phyloP scores from a whole-genome alignment of 92 coral and sea anemone species.

The Chrysogorgia sp. region DNA sequence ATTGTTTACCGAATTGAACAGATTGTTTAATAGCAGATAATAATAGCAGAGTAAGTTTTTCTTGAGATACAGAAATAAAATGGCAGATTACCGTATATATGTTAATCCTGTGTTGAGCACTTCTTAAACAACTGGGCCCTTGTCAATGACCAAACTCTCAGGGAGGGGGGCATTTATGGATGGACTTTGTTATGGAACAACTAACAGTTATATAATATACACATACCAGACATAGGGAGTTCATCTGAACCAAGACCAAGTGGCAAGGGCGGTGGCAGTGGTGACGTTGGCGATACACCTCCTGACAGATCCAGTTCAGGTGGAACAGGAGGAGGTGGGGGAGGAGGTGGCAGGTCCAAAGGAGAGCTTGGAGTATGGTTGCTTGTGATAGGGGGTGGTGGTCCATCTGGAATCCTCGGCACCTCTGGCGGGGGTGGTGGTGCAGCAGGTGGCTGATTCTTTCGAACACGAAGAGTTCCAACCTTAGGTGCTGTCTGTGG shows the following conservation, averaged over 20 bases:
- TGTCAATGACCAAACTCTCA: no score
- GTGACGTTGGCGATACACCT: conserved; percentile 42
- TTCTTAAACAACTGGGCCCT: no score
- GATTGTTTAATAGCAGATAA: no score
- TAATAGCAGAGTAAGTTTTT: no score
- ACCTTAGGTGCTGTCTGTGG: conserved; percentile 84
- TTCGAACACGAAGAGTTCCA: conserved; percentile 57
- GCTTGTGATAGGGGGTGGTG: conserved; percentile 59
- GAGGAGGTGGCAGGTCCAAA: conserved; percentile 71
- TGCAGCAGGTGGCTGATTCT: conserved; percentile 54
- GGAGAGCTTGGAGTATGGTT: conserved; percentile 56
- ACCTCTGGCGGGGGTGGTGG: conserved; percentile 60
- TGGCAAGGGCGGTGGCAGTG: conserved; percentile 63
- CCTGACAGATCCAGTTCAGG: conserved; percentile 43
- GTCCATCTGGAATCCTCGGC: conserved; percentile 43
- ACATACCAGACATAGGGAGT: conserved; percentile 61
- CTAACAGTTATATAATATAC: no score
- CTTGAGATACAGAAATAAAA: no score
- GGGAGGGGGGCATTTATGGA: no score
- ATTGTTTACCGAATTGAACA: no score
- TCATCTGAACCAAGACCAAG: conserved; percentile 6
- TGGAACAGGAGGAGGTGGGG: conserved; percentile 81
- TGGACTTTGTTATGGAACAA: no score
- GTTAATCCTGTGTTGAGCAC: no score
- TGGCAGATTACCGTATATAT: no score